A percentile compares a stretch with the other conserved stretches of the same genome.
Conservation (phyloP, 2,888 invertebrate species). For the Limnephilus lunatus region DNA sequence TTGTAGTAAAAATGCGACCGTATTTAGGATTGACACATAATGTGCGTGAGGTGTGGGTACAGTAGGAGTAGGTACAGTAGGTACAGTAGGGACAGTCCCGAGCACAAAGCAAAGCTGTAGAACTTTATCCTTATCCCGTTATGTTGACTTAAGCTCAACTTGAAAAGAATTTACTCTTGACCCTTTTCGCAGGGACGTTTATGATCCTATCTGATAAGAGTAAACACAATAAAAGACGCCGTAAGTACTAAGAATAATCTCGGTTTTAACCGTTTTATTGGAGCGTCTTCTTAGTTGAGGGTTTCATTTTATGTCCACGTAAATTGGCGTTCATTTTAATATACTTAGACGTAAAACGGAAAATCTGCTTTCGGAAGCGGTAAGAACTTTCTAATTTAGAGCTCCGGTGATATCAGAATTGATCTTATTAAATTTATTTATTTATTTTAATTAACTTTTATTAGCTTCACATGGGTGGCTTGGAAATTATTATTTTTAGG, state of each 20-base stretch:
- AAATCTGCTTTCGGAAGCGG: too few relatives aligned
- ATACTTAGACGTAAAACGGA: not conserved
- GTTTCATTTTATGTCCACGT: not conserved
- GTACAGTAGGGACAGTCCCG: not conserved
- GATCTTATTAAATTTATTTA: too few relatives aligned
- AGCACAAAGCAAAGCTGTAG: constrained; percentile 11
- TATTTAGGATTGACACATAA: constrained; percentile 26
- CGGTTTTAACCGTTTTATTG: constrained; percentile 24
- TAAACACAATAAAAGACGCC: constrained; percentile 38
- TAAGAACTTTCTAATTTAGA: too few relatives aligned
- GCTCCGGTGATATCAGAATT: too few relatives aligned
- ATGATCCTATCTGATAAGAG: constrained; percentile 46
- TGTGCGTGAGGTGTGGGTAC: not conserved
- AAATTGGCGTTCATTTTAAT: not conserved
- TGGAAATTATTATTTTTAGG: too few relatives aligned
- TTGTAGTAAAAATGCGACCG: constrained; percentile 7
- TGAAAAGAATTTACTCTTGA: constrained; percentile 36
- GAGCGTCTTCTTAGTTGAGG: not conserved
- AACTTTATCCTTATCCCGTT: constrained; percentile 25
- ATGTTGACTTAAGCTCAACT: constrained; percentile 50
- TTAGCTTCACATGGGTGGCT: too few relatives aligned
- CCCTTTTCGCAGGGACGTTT: constrained; percentile 31
- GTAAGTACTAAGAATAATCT: not conserved
- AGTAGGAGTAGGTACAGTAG: too few relatives aligned
- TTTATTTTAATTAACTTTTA: too few relatives aligned